These are phyloP conservation scores for Smutsia temminckii DNA, from an alignment of 2,797 vertebrate genomes.

Conservation along the genomic window DNA sequence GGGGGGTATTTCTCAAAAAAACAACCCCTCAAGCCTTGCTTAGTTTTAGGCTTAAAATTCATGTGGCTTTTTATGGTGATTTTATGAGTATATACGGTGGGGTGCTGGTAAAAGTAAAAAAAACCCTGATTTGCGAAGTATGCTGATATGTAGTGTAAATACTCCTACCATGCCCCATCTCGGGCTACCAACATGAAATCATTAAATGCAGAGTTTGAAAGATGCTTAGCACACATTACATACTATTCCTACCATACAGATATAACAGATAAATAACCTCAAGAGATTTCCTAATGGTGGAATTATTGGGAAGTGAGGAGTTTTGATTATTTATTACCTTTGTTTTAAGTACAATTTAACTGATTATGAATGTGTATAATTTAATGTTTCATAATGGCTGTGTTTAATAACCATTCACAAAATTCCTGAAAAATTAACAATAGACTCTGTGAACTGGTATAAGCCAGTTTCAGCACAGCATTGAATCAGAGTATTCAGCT, in stretches of 20 bases:
- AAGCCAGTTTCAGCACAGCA: background rate
- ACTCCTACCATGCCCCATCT: background rate
- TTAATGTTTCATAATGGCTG: background rate
- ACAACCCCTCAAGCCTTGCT: background rate
- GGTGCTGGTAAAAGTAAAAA: background rate
- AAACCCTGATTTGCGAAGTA: background rate
- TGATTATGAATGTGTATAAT: background rate
- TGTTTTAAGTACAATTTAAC: background rate
- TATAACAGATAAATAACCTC: background rate
- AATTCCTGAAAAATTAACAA: background rate
- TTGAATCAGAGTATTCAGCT: background rate
- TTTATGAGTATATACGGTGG: background rate
- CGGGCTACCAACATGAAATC: background rate
- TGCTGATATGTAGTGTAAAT: background rate
- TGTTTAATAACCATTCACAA: background rate
- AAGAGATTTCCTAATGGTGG: background rate
- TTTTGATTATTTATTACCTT: background rate
- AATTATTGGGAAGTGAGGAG: background rate
- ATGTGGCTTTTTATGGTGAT: background rate
- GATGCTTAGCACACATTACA: background rate
- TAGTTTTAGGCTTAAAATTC: background rate
- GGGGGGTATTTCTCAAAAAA: background rate
- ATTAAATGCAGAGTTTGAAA: background rate
- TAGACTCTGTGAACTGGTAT: background rate
- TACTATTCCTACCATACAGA: background rate